Conservation (phyloP, 2,113 vertebrate species). For the Osmerus eperlanus region DNA sequence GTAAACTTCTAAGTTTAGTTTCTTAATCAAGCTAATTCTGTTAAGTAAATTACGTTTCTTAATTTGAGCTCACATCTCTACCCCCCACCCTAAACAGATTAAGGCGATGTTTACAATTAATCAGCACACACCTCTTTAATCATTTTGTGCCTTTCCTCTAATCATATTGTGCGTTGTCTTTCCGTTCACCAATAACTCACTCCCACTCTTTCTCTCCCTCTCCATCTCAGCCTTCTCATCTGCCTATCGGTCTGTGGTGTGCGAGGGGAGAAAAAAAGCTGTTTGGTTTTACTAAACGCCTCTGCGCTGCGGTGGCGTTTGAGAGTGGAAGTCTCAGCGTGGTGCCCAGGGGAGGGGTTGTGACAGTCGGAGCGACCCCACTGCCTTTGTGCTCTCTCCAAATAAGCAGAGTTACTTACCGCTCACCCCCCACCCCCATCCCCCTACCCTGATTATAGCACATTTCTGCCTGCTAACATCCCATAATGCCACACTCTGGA, state of each 20-base stretch:
- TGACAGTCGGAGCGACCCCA: constrained; percentile 6
- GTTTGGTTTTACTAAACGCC: not conserved
- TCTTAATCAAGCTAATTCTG: too few relatives aligned
- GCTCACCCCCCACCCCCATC: not conserved
- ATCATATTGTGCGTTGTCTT: not conserved
- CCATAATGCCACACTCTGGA: constrained; percentile 38
- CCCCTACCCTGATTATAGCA: constrained; percentile 36
- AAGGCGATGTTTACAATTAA: too few relatives aligned
- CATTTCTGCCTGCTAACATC: constrained; percentile 36
- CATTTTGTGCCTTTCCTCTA: not conserved
- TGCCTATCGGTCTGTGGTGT: not conserved
- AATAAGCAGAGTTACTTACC: constrained; percentile 40
- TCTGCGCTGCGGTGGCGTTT: not conserved
- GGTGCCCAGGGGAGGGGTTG: not conserved
- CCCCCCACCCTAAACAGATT: too few relatives aligned
- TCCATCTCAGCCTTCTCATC: not conserved
- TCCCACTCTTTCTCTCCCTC: not conserved
- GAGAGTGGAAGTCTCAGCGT: not conserved
- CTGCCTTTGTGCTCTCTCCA: constrained; percentile 14
- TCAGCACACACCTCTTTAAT: not conserved
- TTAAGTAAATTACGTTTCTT: too few relatives aligned
- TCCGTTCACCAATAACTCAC: not conserved
- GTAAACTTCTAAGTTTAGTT: too few relatives aligned
- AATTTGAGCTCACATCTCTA: too few relatives aligned
- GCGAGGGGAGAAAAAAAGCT: not conserved